Evolutionary conservation across 2,888 invertebrate genomes (phyloP).

Genomic region (Podabrus alpinus): DNA sequence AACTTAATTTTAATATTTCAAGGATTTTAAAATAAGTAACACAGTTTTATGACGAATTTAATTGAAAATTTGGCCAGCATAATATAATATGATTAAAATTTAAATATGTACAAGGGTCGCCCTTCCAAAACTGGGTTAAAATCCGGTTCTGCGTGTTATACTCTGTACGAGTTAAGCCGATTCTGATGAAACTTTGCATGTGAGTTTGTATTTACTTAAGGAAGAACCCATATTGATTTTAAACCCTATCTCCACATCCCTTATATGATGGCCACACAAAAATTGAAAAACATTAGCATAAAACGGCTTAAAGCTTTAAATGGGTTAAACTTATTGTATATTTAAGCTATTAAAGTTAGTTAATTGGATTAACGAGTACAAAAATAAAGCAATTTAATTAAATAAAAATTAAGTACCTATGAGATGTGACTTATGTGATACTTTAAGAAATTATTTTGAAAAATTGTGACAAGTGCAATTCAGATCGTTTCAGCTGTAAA

Average conservation of each 20-base stretch:
- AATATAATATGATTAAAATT: not conserved
- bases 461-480: conserved; percentile 37
- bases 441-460: conserved; percentile 5
- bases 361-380: not conserved
- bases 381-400: not conserved
- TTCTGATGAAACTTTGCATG: not conserved
- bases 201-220: not conserved
- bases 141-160: not conserved
- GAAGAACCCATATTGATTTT: not conserved
- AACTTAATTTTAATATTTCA: not conserved
- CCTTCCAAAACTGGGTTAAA: not conserved
- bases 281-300: not conserved
- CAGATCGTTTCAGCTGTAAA: conserved; percentile 28
- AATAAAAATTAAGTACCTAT: not conserved
- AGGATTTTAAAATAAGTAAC: not conserved
- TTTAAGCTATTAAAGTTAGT: not conserved
- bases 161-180: not conserved
- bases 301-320: not conserved
- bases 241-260: not conserved
- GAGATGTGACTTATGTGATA: not conserved
- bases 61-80: not conserved
- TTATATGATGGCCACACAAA: not conserved
- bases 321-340: not conserved
- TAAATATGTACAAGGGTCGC: not conserved
- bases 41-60: not conserved